Evolutionary conservation across 2,888 invertebrate species (phyloP), one percentile per base, ranked within the genome.

Genomic region (Lasioglossum marginatum): DNA sequence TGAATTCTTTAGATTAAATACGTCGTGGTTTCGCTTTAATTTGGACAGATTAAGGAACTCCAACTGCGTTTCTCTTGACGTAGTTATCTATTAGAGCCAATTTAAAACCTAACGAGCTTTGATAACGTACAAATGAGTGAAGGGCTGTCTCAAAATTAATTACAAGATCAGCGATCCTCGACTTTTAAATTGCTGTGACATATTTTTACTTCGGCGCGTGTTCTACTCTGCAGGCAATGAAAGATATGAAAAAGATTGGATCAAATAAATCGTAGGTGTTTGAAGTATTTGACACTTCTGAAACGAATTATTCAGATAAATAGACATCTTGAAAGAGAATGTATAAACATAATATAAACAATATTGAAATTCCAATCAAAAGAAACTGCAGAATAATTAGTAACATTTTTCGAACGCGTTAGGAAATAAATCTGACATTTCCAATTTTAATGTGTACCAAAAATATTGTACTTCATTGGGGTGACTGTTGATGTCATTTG

Each of bases 141-240:
- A 37, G 68, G 37, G 23, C 23, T 68, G 19, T 68, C 68, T 37
- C 68, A 68, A 68, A 68, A 68, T 68, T 68, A 68, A 37, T 37
- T 19, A 12, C 4, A 4, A 5, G 37, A 23, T 12, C 57, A n/a
- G 12, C 23, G 37, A 37, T 34, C 23, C 68, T 34, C 12, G 23
- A 68, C 37, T 37, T 34, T 68, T 68, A 23, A 37, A 68, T 68
- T 68, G 68, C 68, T 31, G 19, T 0, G 34, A 31, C 34, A 34
- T 8, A 31, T 63, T 31, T 31, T 31, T 63, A 34, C 31, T 31
- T 63, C 31, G 63, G 6, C 63, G 63, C 3, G 31, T 31, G 6
- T 19, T 19, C 16, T 4, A 4, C 48, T 23, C 48, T 23, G 48
- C 48, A 1, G 23, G 23, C 6, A 63, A 43, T 43, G 3, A 14